A percentile compares a stretch with the other conserved stretches of the same genome.
phyloP scores from a whole-genome alignment of 2,113 vertebrate genomes.

The Psophia crepitans region DNA sequence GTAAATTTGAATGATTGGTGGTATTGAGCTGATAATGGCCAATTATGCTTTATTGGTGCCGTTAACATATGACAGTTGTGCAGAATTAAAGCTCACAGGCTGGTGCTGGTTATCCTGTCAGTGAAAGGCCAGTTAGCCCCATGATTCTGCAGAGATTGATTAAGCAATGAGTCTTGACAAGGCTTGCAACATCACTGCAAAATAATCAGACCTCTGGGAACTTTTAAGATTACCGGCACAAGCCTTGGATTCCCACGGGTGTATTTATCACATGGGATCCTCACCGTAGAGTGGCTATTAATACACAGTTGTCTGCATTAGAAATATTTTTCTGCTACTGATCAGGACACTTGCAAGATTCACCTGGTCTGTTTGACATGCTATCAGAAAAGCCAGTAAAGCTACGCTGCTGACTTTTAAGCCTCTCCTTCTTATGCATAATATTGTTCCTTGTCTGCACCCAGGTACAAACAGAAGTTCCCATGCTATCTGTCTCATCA shows the following conservation, averaged over 20 bases:
- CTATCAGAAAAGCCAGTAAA: neutral
- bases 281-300: neutral
- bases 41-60: neutral
- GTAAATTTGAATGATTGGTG: slow-evolving; percentile 2
- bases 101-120: neutral
- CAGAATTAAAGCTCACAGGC: neutral
- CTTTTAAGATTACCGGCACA: neutral
- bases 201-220: slow-evolving; percentile 60
- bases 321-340: neutral
- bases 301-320: neutral
- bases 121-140: neutral
- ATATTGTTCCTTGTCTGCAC: neutral
- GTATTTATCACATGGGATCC: slow-evolving; percentile 31
- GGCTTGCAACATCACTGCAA: neutral
- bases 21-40: slow-evolving; percentile 5
- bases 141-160: slow-evolving; percentile 48
- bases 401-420: neutral
- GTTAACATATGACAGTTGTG: neutral
- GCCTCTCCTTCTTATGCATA: neutral
- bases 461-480: neutral
- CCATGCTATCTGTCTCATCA: neutral
- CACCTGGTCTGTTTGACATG: neutral
- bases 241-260: slow-evolving; percentile 12
- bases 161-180: slow-evolving; percentile 49
- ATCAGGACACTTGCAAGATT: neutral